Percentiles rank a stretch among this genome's conserved stretches.
These are phyloP conservation scores for Tiliacea aurago DNA, from an alignment of 2,888 invertebrate genomes.

Conservation along the genomic window DNA sequence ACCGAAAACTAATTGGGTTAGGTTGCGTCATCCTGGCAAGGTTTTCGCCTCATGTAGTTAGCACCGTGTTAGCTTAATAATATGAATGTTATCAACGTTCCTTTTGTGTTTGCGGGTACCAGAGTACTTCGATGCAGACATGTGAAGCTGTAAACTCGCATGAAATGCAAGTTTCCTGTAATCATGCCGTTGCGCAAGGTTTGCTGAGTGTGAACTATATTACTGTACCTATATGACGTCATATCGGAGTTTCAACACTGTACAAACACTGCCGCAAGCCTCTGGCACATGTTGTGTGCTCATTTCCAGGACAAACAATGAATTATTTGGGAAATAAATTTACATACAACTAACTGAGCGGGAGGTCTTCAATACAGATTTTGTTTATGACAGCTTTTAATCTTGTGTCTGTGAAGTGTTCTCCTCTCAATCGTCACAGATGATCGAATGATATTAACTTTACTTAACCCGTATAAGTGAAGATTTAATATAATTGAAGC, in stretches of 20 bases:
- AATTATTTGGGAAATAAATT: conserved; percentile 74
- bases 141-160: conserved; percentile 50
- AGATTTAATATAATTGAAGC: conserved; percentile 83
- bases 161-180: conserved; percentile 62
- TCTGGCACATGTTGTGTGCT: conserved; percentile 79
- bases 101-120: conserved; percentile 40
- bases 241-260: conserved; percentile 82
- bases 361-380: conserved; percentile 63
- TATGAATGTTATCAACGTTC: conserved; percentile 42
- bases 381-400: conserved; percentile 50
- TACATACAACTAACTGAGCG: conserved; percentile 66
- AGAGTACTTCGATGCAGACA: conserved; percentile 23
- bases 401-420: conserved; percentile 28
- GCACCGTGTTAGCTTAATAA: conserved; percentile 42
- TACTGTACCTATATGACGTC: conserved; percentile 78
- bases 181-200: conserved; percentile 74
- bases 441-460: conserved; percentile 57
- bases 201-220: conserved; percentile 68
- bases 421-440: conserved; percentile 45
- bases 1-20: conserved; percentile 58
- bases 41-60: conserved; percentile 58
- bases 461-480: conserved; percentile 74
- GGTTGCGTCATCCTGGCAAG: conserved; percentile 58
- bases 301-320: conserved; percentile 82
- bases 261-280: conserved; percentile 81